A percentile compares a stretch with the other conserved stretches of the same genome.
Evolutionary conservation across 2,797 vertebrate species (phyloP).

Genomic region (Chaetophractus vellerosus): DNA sequence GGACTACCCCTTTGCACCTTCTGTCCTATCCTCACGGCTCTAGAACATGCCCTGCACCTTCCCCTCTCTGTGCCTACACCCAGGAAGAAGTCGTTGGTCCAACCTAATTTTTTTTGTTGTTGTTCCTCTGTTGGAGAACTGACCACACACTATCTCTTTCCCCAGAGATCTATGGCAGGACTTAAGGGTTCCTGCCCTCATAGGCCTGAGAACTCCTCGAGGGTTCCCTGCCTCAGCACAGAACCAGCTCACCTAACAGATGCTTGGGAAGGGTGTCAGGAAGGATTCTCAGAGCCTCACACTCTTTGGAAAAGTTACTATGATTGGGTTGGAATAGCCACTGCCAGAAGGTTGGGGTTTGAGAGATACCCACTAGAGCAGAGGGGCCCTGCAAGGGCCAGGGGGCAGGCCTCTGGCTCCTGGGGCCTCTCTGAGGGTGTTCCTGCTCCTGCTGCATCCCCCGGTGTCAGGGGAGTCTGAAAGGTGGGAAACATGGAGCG

Average conservation of each 20-base stretch:
- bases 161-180: not conserved
- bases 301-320: constrained; percentile 29
- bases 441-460: not conserved
- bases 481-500: not conserved
- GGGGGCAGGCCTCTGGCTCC: not conserved
- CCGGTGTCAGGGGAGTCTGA: not conserved
- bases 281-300: not conserved
- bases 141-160: not conserved
- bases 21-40: not conserved
- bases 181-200: not conserved
- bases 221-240: not conserved
- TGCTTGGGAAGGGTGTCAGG: not conserved
- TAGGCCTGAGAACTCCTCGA: not conserved
- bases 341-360: not conserved
- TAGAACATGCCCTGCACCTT: not conserved
- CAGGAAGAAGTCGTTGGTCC: not conserved
- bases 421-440: not conserved
- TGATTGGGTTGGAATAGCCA: not conserved
- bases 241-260: not conserved
- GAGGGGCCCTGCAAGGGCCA: no score
- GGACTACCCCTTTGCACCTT: not conserved
- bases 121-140: not conserved
- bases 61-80: not conserved
- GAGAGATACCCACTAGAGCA: not conserved
- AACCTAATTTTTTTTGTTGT: not conserved